Evolutionary conservation across 2,113 vertebrate species (phyloP).

Genomic region (Oenanthe melanoleuca): DNA sequence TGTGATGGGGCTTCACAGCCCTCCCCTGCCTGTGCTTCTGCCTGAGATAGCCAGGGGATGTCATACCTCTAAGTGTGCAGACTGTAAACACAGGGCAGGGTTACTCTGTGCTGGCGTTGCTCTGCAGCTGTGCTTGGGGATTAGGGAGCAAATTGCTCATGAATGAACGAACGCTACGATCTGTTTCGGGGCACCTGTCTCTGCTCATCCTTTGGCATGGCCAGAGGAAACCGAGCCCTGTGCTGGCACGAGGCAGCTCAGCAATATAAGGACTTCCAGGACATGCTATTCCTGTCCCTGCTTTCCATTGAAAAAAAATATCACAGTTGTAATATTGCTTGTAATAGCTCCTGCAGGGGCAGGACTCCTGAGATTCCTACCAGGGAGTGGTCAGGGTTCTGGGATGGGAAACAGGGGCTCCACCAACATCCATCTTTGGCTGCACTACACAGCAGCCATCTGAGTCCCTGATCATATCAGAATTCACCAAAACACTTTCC

Average conservation of each 20-base stretch:
- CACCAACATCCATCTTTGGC: neutral
- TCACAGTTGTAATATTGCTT: neutral
- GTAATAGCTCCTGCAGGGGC: neutral
- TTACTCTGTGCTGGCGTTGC: neutral
- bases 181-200: neutral
- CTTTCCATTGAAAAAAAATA: slow-evolving; percentile 33
- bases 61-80: neutral
- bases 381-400: neutral
- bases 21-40: neutral
- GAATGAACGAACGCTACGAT: slow-evolving; percentile 14
- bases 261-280: slow-evolving; percentile 14
- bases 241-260: neutral
- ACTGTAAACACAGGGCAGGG: slow-evolving; percentile 24
- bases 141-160: slow-evolving; percentile 3
- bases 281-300: neutral
- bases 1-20: fast-evolving
- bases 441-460: neutral
- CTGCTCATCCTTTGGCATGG: neutral
- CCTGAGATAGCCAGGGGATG: neutral
- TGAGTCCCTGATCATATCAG: neutral
- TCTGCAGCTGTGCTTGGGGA: neutral
- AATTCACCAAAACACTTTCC: neutral
- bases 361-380: neutral
- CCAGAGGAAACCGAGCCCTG: neutral
- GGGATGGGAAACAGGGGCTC: neutral